phyloP scores from a whole-genome alignment of 1,140 invertebrate species.

The Drosophila sechellia region DNA sequence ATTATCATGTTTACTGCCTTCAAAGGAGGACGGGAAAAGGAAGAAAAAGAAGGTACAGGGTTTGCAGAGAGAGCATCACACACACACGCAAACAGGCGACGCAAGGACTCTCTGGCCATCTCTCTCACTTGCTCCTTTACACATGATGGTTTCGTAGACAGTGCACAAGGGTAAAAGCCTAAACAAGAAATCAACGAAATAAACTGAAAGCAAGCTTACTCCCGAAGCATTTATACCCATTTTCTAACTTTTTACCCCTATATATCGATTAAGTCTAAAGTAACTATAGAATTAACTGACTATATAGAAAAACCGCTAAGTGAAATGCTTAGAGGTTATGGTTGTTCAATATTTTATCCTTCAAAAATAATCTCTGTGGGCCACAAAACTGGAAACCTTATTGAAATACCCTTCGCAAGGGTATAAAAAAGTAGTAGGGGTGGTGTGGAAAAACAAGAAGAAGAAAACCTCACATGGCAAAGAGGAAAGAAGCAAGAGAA shows the following conservation, averaged over 20 bases:
- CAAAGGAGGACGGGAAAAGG: slow-evolving; percentile 29
- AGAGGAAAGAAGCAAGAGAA: slow-evolving; percentile 27
- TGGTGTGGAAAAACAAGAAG: neutral
- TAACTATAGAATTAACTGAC: too few relatives aligned
- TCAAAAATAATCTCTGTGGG: neutral
- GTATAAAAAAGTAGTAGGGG: neutral
- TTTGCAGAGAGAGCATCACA: slow-evolving; percentile 9
- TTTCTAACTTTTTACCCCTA: neutral
- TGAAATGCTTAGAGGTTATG: too few relatives aligned
- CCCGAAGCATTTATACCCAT: neutral
- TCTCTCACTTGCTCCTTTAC: slow-evolving; percentile 21
- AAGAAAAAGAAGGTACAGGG: slow-evolving; percentile 17
- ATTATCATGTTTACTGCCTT: slow-evolving; percentile 64
- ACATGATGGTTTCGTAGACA: slow-evolving; percentile 32
- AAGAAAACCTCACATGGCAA: slow-evolving; percentile 58
- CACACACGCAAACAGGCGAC: neutral
- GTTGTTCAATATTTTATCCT: neutral
- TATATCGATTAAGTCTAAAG: neutral
- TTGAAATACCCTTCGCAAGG: neutral
- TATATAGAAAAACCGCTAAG: too few relatives aligned
- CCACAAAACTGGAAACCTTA: neutral
- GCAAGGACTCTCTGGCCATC: slow-evolving; percentile 19
- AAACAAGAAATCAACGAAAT: slow-evolving; percentile 21
- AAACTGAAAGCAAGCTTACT: slow-evolving; percentile 11
- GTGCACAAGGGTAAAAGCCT: slow-evolving; percentile 44